Evolutionary conservation across 2,888 invertebrate genomes (phyloP), one percentile per base, ranked within the genome.

Genomic region (Meteorus colon): DNA sequence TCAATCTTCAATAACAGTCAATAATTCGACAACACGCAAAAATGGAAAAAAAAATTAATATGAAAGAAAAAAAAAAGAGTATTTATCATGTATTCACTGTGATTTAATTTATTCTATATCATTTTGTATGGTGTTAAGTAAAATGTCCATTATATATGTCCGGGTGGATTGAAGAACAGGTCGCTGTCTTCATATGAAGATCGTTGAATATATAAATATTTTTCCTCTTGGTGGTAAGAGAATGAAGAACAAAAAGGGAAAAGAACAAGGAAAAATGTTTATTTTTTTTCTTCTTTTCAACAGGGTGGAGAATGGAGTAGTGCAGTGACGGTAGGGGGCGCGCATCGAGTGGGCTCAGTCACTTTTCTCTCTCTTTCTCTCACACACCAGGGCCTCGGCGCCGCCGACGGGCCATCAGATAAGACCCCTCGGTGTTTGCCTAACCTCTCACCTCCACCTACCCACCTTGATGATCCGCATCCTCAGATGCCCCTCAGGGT

Each of bases 371-470:
- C 19, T 55, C 19, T 55, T 55, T 19, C 19, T 55, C 55, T 55
- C 10, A 24, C 55, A 8, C 55, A 24, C 55, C 55, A 55, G 55
- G 55, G 55, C n/a, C 55, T 37, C 55, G 76, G 76, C 78, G 80
- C 78, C 68, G 72, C 84, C 88, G 88, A 88, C 88, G 88, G 88
- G 87, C 88, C 87, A 88, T 88, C 88, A 88, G 88, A 88, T 88
- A 88, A 88, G 84, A 78, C 82, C 83, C 81, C 63, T 86, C 55
- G 55, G 86, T 88, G 88, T 88, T 88, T 88, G 86, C 84, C 84
- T 88, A 88, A 88, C 88, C 88, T 88, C 87, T 88, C 86, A 88
- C 88, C 88, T 88, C 84, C 63, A 48, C 69, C 63, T 29, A 45
- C 29, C 24, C 68, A 63, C 65, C 37, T 67, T 48, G 63, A 55